A percentile compares a stretch with the other conserved stretches of the same genome.
phyloP scores from a whole-genome alignment of 2,888 invertebrate genomes.

The Fragum fragum region DNA sequence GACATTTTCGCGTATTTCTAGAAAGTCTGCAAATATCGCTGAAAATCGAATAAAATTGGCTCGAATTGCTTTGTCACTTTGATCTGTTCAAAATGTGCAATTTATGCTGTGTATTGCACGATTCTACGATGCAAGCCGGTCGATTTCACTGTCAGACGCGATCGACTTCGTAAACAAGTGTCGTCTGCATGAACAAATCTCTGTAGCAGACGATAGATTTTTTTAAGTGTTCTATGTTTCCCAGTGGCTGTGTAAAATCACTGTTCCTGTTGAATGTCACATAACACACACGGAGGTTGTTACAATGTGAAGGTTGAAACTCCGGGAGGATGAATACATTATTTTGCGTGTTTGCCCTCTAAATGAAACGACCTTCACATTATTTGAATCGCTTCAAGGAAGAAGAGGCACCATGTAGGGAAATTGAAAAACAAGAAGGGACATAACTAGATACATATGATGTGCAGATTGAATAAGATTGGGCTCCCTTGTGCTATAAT shows the following conservation, averaged over 20 bases:
- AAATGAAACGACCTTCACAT: not conserved
- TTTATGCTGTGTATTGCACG: not conserved
- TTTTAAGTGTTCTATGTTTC: not conserved
- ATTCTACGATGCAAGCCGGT: not conserved
- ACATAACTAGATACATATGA: not conserved
- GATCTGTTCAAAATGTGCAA: not conserved
- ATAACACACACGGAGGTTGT: conserved; percentile 2
- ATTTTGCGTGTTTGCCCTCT: conserved; percentile 6
- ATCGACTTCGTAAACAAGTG: not conserved
- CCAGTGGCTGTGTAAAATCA: not conserved
- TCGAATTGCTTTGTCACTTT: too few species aligned
- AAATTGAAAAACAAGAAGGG: not conserved
- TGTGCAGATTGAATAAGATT: not conserved
- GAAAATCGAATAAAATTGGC: too few species aligned
- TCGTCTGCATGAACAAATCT: not conserved
- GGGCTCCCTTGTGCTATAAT: not conserved
- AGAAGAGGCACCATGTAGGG: not conserved
- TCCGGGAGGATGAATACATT: conserved; percentile 26
- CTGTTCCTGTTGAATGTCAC: conserved; percentile 6
- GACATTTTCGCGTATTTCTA: not conserved
- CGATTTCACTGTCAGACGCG: not conserved
- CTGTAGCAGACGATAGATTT: conserved; percentile 1
- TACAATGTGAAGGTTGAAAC: conserved; percentile 20
- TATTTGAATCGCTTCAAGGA: not conserved
- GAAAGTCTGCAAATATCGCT: too few species aligned